Evolutionary conservation across 2,888 invertebrate species (phyloP), one percentile per base, ranked within the genome.

Genomic region (Tipula vernalis): DNA sequence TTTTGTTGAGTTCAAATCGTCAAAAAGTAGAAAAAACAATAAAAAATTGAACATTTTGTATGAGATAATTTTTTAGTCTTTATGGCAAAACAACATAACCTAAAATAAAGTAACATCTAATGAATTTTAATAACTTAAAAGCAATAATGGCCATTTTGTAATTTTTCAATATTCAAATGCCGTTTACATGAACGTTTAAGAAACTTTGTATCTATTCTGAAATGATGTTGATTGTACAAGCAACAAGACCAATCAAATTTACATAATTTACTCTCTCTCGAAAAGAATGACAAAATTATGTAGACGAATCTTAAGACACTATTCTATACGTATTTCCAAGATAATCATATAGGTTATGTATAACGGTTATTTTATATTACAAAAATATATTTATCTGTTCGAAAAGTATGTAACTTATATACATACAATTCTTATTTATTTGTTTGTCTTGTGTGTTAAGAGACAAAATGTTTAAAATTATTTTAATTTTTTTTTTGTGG

Each of bases 351-450:
- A 71, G 71, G 71, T 71, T 71, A 71, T 71, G 71, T 71, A 28
- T 71, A 71, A 71, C 71, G 71, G 71, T 71, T 71, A 71, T 71
- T 71, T 71, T 71, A 71, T 71, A 39, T 39, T 28, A 28, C 28
- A 39, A 6, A 39, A 39, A 39, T 39, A 71, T 71, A 71, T 71
- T 71, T 71, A 71, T 71, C 10, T 71, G 71, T 71, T 71, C 71
- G 71, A 71, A 71, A 71, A 71, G 71, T 71, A 71, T 71, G 71
- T 71, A 71, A 71, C 71, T 71, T 71, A 71, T 71, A 71, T 71
- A 28, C 28, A 71, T 71, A 71, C 71, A 71, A 28, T 71, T 71
- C 71, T 71, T 71, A 71, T 71, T 71, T 71, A 71, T 71, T 71
- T 71, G 28, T 71, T 71, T 71, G 71, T 8, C 71, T 71, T 71